phyloP scores from a whole-genome alignment of 2,113 vertebrate species.

The Cyanoramphus novaezelandiae region DNA sequence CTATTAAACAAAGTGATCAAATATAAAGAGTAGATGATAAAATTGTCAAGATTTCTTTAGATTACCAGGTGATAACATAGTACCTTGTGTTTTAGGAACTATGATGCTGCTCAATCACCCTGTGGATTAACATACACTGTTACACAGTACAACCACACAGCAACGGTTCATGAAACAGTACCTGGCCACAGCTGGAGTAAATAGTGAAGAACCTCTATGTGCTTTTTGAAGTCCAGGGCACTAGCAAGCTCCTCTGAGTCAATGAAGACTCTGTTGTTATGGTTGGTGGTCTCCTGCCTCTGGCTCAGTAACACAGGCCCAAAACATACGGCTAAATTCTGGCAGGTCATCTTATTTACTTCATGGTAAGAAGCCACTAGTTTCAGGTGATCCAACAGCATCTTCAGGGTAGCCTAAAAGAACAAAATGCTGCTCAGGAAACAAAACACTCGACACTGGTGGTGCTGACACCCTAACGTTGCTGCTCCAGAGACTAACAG shows the following conservation, averaged over 20 bases:
- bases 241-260: slow-evolving; percentile 96
- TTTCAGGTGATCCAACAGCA: slow-evolving; percentile 94
- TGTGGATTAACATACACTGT: neutral
- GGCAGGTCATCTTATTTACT: slow-evolving; percentile 97
- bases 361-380: slow-evolving; percentile 93
- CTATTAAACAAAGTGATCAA: neutral
- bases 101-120: neutral
- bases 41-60: neutral
- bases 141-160: neutral
- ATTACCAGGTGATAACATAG: neutral
- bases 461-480: neutral
- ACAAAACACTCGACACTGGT: neutral
- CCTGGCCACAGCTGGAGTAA: slow-evolving; percentile 98
- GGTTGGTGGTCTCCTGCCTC: slow-evolving; percentile 88
- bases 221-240: slow-evolving; percentile 98
- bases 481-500: neutral
- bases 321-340: slow-evolving; percentile 98
- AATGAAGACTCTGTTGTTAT: slow-evolving; percentile 92
- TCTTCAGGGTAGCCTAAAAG: slow-evolving; percentile 87
- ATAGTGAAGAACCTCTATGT: slow-evolving; percentile 98
- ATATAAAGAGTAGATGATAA: neutral
- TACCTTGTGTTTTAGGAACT: neutral
- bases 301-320: slow-evolving; percentile 95
- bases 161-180: slow-evolving; percentile 50
- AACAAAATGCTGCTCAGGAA: slow-evolving; percentile 38